Conservation (phyloP, 2,888 invertebrate genomes). For the Hermodice carunculata region DNA sequence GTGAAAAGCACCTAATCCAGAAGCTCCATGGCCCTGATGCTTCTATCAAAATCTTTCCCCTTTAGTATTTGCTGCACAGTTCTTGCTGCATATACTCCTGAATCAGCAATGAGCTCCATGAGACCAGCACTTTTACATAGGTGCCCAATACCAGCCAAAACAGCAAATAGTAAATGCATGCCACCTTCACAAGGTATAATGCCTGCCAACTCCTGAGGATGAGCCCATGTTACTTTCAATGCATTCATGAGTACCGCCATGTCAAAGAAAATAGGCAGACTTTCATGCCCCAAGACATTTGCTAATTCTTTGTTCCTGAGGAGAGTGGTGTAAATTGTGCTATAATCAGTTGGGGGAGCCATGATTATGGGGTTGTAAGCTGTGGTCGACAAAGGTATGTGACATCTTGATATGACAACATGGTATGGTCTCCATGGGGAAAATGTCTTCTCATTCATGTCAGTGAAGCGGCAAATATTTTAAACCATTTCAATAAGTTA, state of each 20-base stretch:
- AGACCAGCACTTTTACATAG: not conserved
- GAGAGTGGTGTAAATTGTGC: conserved; percentile 4
- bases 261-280: conserved; percentile 6
- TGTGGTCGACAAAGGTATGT: not conserved
- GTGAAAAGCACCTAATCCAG: not conserved
- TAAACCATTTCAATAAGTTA: no score
- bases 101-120: not conserved
- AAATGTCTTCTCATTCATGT: not conserved
- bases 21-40: not conserved
- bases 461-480: no score
- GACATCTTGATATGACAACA: not conserved
- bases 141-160: not conserved
- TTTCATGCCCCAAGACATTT: conserved; percentile 6
- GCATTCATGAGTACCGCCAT: conserved; percentile 9
- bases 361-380: conserved; percentile 5
- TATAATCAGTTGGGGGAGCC: conserved; percentile 3
- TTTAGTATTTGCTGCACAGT: not conserved
- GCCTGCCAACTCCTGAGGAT: not conserved
- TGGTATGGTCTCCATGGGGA: conserved; percentile 1
- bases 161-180: conserved; percentile 10
- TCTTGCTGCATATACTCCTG: not conserved
- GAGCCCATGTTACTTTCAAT: conserved; percentile 10
- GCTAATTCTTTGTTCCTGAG: not conserved
- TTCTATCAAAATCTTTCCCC: conserved; percentile 4
- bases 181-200: conserved; percentile 6